Evolutionary conservation across 2,888 invertebrate species (phyloP).

Genomic region (Xestoiulus laeticollis): DNA sequence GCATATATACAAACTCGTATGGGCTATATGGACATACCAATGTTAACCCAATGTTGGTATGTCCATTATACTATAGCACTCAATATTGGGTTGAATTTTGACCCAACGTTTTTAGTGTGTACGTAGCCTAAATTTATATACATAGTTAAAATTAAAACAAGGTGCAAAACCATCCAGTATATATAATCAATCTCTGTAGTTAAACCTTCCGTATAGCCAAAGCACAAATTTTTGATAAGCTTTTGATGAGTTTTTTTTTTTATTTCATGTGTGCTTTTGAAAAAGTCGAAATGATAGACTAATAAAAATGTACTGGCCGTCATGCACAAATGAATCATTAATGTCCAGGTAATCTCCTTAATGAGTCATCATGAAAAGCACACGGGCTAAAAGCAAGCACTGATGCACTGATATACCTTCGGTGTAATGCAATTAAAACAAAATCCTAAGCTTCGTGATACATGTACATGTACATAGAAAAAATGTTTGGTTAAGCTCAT

Average conservation of each 20-base stretch:
- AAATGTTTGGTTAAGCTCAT: not conserved
- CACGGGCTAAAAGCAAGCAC: not conserved
- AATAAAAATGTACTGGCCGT: not conserved
- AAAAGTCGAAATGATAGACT: not conserved
- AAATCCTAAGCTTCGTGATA: not conserved
- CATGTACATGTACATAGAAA: no score
- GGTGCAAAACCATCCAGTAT: no score
- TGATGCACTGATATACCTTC: not conserved
- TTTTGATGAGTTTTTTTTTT: not conserved
- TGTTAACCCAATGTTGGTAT: no score
- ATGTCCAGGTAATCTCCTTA: conserved; percentile 1
- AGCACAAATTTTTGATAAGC: not conserved
- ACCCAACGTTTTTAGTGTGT: no score
- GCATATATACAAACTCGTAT: no score
- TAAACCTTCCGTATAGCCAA: not conserved
- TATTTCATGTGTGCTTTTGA: not conserved
- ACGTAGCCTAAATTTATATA: no score
- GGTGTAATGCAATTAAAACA: not conserved
- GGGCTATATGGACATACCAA: no score
- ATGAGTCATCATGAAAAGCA: conserved; percentile 20
- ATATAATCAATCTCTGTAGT: no score
- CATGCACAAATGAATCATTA: not conserved
- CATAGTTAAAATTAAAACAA: no score
- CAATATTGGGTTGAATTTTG: no score
- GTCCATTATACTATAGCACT: no score